Base-by-base conservation (phyloP, 2,888 invertebrate genomes). In the Seira sanloemensis region DNA sequence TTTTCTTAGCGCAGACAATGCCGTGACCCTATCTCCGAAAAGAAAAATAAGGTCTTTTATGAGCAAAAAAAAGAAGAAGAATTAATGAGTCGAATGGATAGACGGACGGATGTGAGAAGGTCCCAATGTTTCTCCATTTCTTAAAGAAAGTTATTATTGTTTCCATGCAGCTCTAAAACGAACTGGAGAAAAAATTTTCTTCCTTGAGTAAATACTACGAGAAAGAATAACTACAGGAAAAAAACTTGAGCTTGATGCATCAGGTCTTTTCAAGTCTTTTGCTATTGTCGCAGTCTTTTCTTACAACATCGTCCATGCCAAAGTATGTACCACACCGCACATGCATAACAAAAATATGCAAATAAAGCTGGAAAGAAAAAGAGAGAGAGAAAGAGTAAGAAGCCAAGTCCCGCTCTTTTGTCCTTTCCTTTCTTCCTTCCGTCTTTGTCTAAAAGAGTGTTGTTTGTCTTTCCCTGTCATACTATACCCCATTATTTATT, bases 201-300 rank as follows among this genome's bases (percentile, higher is more conserved):
- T 62, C 62, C 19, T 62, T 62, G 62, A 21, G 62, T 21, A 62
- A 62, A 62, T 62, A 62, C 62, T n/a, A n/a, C n/a, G n/a, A n/a
- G 23, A n/a, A n/a, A n/a, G n/a, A n/a, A n/a, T n/a, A n/a, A n/a
- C n/a, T n/a, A 18, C 9, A 12, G 62, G 21, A 21, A 62, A 9
- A 37, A 62, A 62, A 23, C 4, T 62, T 62, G 62, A 21, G 21
- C 21, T n/a, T 62, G 62, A 62, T 21, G 62, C 62, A 62, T 62
- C 62, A 62, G 62, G 62, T 62, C 62, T 21, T 62, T 37, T n/a
- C n/a, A n/a, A n/a, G n/a, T n/a, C n/a, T n/a, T 62, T 62, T 62
- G 62, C 62, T 23, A 62, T 62, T 62, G 62, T 62, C 62, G 62
- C 62, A 21, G 21, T 62, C 21, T 62, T 62, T 62, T 21, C 62